phyloP scores from a whole-genome alignment of 2,113 vertebrate species.

The Mionectes macconnelli region DNA sequence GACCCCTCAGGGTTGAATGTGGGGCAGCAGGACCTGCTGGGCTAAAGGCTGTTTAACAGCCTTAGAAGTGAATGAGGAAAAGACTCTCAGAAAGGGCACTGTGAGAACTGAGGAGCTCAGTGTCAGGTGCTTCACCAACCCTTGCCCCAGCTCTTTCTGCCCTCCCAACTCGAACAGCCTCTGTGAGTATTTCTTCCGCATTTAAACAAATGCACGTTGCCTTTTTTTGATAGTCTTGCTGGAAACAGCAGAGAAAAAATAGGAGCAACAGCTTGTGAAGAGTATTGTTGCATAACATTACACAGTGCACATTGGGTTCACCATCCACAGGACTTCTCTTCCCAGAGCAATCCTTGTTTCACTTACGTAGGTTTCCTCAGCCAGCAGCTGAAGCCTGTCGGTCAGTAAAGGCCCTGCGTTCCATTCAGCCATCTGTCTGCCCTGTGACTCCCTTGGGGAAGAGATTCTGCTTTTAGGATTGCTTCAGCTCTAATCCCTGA shows the following conservation, averaged over 20 bases:
- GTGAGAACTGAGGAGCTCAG: background rate
- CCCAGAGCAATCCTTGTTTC: background rate
- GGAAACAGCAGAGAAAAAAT: background rate
- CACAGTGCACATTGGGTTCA: accelerated
- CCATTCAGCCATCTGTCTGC: background rate
- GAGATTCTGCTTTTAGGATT: background rate
- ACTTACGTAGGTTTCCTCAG: background rate
- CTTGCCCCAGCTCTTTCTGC: background rate
- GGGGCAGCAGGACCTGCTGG: background rate
- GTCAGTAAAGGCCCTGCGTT: background rate
- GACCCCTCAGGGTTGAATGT: background rate
- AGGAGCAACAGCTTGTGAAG: background rate
- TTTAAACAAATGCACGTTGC: accelerated
- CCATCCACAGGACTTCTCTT: background rate
- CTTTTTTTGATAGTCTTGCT: background rate
- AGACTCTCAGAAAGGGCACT: accelerated
- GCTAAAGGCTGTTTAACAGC: background rate
- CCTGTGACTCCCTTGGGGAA: background rate
- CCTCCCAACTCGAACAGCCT: background rate
- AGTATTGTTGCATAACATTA: accelerated
- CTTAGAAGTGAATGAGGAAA: accelerated
- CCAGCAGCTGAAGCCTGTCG: background rate
- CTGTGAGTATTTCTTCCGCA: background rate
- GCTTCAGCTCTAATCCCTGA: conserved; percentile 26
- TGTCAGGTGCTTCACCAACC: background rate